Percentiles rank a stretch among this genome's conserved stretches.
Conservation (phyloP, 2,113 vertebrate species). For the Engystomops pustulosus region DNA sequence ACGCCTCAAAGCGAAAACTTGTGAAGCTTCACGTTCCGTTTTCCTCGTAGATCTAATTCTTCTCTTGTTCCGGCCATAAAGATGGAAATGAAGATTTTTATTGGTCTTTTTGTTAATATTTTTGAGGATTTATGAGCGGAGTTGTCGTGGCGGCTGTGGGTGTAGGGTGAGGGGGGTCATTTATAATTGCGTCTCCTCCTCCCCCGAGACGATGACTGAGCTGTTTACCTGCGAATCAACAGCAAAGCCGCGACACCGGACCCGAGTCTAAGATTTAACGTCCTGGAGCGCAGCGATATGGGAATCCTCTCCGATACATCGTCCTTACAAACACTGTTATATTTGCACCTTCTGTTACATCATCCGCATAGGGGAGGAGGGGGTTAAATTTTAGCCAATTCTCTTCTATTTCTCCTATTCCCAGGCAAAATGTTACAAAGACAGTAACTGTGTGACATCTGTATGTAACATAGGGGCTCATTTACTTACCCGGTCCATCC, state of each 20-base stretch:
- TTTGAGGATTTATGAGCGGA: neutral
- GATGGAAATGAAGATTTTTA: slow-evolving; percentile 38
- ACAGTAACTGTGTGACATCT: no score
- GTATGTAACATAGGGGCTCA: no score
- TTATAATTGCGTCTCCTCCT: slow-evolving; percentile 4
- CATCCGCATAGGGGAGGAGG: no score
- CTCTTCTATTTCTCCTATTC: no score
- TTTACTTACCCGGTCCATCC: no score
- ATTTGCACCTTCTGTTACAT: no score
- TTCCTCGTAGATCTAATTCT: neutral
- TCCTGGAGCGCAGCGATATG: no score
- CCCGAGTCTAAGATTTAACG: neutral
- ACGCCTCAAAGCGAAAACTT: slow-evolving; percentile 25
- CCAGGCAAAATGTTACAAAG: no score
- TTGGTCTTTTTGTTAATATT: slow-evolving; percentile 4
- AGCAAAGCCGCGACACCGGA: neutral
- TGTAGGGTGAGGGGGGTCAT: neutral
- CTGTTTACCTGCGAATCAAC: slow-evolving; percentile 21
- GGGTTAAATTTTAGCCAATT: no score
- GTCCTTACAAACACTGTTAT: no score
- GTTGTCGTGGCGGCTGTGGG: neutral
- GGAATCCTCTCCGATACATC: no score
- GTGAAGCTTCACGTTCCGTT: slow-evolving; percentile 23
- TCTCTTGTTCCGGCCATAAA: slow-evolving; percentile 19
- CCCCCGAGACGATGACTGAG: neutral